Conservation (phyloP, 2,888 invertebrate species). For the Ommatoiulus sabulosus region DNA sequence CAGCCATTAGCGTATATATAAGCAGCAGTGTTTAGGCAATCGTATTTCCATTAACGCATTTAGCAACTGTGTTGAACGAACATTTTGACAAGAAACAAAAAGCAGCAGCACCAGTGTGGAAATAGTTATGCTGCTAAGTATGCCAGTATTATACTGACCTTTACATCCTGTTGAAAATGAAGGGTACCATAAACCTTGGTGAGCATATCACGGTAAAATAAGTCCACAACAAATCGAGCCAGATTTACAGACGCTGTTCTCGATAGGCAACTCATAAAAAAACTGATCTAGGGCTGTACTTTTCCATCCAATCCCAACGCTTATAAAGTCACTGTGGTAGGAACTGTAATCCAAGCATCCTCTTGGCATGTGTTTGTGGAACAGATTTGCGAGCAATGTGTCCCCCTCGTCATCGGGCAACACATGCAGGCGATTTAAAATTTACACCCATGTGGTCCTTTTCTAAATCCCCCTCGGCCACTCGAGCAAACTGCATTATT, state of each 20-base stretch:
- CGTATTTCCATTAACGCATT: neutral
- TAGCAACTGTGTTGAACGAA: no score
- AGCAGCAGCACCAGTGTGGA: neutral
- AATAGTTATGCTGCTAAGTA: neutral
- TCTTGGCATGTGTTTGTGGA: conserved; percentile 12
- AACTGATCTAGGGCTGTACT: neutral
- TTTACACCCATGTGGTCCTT: conserved; percentile 29
- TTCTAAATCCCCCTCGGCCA: neutral
- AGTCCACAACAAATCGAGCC: neutral
- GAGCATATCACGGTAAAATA: neutral
- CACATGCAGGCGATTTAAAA: neutral
- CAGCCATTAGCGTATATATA: neutral
- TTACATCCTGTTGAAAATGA: neutral
- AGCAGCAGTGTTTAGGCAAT: neutral
- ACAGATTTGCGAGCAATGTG: neutral
- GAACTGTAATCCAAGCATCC: conserved; percentile 16
- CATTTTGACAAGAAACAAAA: neutral
- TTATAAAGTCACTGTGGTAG: neutral
- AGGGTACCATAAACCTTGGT: neutral
- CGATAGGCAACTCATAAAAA: neutral
- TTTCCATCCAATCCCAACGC: neutral
- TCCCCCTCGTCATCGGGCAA: neutral
- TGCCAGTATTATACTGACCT: neutral
- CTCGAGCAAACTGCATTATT: neutral
- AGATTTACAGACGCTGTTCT: neutral